Percentiles rank a stretch among this genome's conserved stretches.
Conservation (phyloP, 2,797 vertebrate species). For the Diglossa cyanea region DNA sequence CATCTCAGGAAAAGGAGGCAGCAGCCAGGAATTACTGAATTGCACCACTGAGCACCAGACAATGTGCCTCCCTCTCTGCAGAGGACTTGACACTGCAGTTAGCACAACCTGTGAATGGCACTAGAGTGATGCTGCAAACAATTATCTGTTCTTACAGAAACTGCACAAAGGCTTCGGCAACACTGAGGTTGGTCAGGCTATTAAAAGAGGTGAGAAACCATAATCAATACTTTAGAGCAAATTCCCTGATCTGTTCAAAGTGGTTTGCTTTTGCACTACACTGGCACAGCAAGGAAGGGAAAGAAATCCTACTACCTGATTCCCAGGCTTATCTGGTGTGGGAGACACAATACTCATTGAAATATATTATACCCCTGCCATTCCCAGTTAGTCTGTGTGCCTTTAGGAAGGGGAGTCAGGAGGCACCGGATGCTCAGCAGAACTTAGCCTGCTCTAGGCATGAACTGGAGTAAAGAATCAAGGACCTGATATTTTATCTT, state of each 20-base stretch:
- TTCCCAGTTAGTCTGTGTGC: neutral
- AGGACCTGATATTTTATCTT: neutral
- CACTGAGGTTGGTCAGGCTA: neutral
- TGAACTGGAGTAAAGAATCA: neutral
- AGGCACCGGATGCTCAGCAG: neutral
- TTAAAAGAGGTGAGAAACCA: neutral
- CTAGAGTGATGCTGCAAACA: neutral
- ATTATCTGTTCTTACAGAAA: neutral
- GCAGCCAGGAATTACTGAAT: neutral
- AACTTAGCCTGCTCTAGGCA: neutral
- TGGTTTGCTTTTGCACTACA: neutral
- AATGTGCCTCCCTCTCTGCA: neutral
- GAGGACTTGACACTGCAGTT: neutral
- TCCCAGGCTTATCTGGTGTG: neutral
- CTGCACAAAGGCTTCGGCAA: neutral
- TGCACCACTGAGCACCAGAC: neutral
- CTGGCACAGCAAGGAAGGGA: neutral
- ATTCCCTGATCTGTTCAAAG: neutral
- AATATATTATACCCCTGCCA: neutral
- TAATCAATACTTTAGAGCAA: neutral
- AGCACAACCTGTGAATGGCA: neutral
- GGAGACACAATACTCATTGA: neutral
- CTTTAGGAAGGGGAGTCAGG: neutral
- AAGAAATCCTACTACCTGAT: neutral
- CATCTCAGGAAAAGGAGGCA: neutral